Evolutionary conservation across 1,140 invertebrate genomes (phyloP).

Genomic region (Orussus abietinus): DNA sequence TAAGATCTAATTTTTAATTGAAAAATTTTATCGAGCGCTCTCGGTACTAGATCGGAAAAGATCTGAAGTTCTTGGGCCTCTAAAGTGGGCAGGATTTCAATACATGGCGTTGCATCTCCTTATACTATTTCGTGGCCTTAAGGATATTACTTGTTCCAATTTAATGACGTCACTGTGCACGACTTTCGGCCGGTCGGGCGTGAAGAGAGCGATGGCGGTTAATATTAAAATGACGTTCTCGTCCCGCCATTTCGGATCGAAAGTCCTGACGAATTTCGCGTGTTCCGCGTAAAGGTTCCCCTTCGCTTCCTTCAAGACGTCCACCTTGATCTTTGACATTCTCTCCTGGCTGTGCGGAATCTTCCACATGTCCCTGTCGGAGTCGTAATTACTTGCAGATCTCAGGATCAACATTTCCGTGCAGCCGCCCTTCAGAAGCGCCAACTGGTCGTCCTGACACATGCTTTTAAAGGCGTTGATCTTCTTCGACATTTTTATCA

Average conservation of each 20-base stretch:
- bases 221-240: conserved; percentile 86
- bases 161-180: conserved; percentile 81
- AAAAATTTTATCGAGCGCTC: too few relatives aligned
- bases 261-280: conserved; percentile 75
- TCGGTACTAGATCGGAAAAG: too few relatives aligned
- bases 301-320: conserved; percentile 81
- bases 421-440: conserved; percentile 79
- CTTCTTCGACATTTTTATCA: conserved; percentile 91
- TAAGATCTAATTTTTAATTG: too few relatives aligned
- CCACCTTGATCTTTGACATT: conserved; percentile 72
- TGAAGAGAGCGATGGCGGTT: conserved; percentile 85
- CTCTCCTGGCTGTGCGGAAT: conserved; percentile 72
- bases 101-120: too few relatives aligned
- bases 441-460: conserved; percentile 88
- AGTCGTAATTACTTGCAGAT: conserved; percentile 84
- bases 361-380: conserved; percentile 80
- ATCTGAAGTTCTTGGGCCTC: too few relatives aligned
- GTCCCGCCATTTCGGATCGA: conserved; percentile 78
- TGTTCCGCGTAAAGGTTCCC: conserved; percentile 83
- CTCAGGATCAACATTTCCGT: conserved; percentile 91
- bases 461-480: conserved; percentile 84
- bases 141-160: conserved; percentile 81
- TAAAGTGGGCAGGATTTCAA: too few relatives aligned
- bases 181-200: conserved; percentile 74
- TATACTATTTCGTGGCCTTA: too few relatives aligned